Percentiles rank a stretch among this genome's conserved stretches.
Conservation (phyloP, 1,140 invertebrate genomes). For the Mizuhopecten yessoensis region DNA sequence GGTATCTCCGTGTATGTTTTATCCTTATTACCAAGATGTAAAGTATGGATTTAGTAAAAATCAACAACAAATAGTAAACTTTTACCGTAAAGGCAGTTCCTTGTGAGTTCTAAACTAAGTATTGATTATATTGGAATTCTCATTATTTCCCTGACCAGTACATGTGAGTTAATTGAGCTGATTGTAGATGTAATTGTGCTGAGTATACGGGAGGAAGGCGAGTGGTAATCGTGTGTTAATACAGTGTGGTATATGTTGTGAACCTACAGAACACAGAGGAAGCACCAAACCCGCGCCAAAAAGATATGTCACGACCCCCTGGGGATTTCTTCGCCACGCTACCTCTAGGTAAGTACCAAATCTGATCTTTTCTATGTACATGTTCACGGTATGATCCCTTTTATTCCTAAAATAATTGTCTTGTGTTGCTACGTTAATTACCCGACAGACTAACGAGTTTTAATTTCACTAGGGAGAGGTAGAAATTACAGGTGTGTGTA, state of each 20-base stretch:
- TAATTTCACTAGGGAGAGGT: neutral
- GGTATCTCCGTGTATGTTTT: neutral
- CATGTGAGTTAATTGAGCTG: too few relatives aligned
- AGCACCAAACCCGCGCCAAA: neutral
- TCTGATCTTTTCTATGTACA: neutral
- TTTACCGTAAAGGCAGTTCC: neutral
- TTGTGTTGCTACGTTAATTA: neutral
- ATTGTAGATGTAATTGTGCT: neutral
- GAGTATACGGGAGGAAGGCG: neutral
- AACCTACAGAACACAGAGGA: neutral
- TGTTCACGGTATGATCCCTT: neutral
- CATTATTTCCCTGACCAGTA: neutral
- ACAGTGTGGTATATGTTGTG: neutral
- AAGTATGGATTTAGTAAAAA: neutral
- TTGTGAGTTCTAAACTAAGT: neutral
- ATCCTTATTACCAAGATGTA: neutral
- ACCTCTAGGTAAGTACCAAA: neutral
- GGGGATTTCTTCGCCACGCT: conserved; percentile 20
- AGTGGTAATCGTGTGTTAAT: conserved; percentile 9
- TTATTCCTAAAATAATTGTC: neutral
- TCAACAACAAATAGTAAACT: neutral
- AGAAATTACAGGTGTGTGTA: neutral
- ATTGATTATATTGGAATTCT: conserved; percentile 17
- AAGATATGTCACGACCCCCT: neutral
- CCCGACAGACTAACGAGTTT: neutral